Conservation (phyloP, 2,888 invertebrate genomes). For the Labia minor region DNA sequence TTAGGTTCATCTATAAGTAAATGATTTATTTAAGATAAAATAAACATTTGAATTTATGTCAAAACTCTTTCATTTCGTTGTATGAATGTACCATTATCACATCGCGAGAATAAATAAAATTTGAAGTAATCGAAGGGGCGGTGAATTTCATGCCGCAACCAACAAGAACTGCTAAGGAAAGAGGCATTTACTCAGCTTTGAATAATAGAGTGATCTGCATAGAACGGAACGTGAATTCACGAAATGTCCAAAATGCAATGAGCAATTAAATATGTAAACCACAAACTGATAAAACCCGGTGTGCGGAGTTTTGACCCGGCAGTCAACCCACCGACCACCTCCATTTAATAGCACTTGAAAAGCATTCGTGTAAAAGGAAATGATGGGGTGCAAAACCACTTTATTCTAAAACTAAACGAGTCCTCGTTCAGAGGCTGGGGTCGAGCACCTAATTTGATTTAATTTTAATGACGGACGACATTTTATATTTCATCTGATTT, state of each 20-base stretch:
- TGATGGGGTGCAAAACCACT: slow-evolving; percentile 5
- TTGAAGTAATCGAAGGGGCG: too few relatives aligned
- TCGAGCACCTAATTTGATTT: slow-evolving; percentile 1
- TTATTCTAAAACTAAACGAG: not conserved
- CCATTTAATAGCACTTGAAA: not conserved
- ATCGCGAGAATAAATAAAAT: too few relatives aligned
- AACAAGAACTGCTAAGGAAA: too few relatives aligned
- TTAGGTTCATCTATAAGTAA: too few relatives aligned
- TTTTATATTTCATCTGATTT: not conserved
- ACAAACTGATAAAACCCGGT: not conserved
- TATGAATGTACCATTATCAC: too few relatives aligned
- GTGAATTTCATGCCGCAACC: too few relatives aligned
- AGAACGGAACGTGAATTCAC: not conserved
- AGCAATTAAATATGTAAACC: slow-evolving; percentile 13
- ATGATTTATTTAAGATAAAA: too few relatives aligned
- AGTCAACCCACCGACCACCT: too few relatives aligned
- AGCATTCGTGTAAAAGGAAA: slow-evolving; percentile 1
- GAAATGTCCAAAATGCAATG: not conserved
- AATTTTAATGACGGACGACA: slow-evolving; percentile 6
- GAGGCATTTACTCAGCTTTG: too few relatives aligned
- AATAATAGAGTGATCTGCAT: too few relatives aligned
- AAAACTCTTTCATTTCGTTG: too few relatives aligned
- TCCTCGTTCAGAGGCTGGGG: not conserved
- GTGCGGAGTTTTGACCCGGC: not conserved
- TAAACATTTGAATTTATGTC: too few relatives aligned